phyloP scores from a whole-genome alignment of 2,888 invertebrate genomes.

The Lysandra bellargus region DNA sequence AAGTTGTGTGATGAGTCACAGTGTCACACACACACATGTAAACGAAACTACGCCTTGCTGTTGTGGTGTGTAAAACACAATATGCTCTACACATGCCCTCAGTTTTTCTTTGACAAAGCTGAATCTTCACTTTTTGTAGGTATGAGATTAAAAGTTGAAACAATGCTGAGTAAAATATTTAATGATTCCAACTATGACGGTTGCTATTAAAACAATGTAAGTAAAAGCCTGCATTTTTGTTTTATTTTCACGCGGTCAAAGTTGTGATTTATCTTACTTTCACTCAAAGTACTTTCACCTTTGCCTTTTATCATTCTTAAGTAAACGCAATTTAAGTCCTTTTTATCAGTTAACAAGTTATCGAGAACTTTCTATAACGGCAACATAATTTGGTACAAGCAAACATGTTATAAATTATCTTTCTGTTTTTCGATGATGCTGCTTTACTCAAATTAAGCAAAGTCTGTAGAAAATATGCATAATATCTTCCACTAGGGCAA shows the following conservation, averaged over 20 bases:
- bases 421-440: background rate
- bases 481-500: too few species aligned
- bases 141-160: background rate
- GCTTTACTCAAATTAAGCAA: too few species aligned
- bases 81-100: background rate
- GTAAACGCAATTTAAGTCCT: slow-evolving; percentile 18
- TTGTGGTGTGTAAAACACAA: background rate
- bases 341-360: slow-evolving; percentile 7
- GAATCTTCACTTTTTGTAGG: background rate
- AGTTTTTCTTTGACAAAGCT: background rate
- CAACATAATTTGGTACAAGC: background rate
- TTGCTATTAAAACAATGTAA: slow-evolving; percentile 4
- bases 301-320: slow-evolving; percentile 26
- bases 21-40: background rate
- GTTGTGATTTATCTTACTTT: slow-evolving; percentile 24
- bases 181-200: background rate
- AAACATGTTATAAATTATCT: background rate
- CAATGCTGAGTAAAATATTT: background rate
- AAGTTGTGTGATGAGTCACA: background rate
- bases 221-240: background rate
- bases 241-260: slow-evolving; percentile 16
- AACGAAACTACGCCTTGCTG: background rate
- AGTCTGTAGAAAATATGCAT: too few species aligned
- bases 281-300: slow-evolving; percentile 27
- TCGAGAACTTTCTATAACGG: background rate